Evolutionary conservation across 64 coral and sea anemone genomes (phyloP).

Genomic region (Stylophora pistillata): DNA sequence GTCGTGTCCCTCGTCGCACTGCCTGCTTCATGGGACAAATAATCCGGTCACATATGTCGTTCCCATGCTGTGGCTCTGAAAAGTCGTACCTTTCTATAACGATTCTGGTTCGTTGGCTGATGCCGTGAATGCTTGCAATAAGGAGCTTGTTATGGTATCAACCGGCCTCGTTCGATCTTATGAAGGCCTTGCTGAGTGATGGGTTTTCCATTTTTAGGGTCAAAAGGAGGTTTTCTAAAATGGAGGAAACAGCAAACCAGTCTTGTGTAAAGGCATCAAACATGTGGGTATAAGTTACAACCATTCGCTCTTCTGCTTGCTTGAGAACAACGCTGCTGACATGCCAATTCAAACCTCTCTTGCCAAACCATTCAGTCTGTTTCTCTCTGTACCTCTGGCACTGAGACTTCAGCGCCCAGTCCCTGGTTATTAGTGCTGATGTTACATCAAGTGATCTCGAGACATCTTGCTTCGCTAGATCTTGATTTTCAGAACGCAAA

Average conservation of each 20-base stretch:
- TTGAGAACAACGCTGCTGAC: background rate
- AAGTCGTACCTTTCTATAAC: too few relatives aligned
- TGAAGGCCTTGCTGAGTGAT: background rate
- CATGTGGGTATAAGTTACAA: constrained; percentile 37
- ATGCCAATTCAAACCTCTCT: constrained; percentile 60
- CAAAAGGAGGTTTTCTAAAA: constrained; percentile 39
- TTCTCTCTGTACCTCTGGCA: background rate
- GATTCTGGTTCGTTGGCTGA: too few relatives aligned
- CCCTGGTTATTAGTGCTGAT: too few relatives aligned
- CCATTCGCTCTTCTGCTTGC: constrained; percentile 1
- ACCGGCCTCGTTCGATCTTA: background rate
- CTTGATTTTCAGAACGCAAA: too few relatives aligned
- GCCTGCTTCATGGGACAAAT: constrained; percentile 45
- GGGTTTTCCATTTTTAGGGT: too few relatives aligned
- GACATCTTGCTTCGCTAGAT: background rate
- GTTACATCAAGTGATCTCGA: too few relatives aligned
- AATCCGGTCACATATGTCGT: constrained; percentile 52
- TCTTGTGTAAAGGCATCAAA: constrained; percentile 55
- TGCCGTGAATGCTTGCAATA: background rate
- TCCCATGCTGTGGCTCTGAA: constrained; percentile 13
- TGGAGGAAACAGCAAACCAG: constrained; percentile 58
- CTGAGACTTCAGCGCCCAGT: too few relatives aligned
- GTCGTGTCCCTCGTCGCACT: constrained; percentile 48
- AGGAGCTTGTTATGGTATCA: constrained; percentile 47
- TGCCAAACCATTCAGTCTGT: constrained; percentile 46